Evolutionary conservation across 2,888 invertebrate species (phyloP).

Genomic region (Sinodicranocentrus sp.): DNA sequence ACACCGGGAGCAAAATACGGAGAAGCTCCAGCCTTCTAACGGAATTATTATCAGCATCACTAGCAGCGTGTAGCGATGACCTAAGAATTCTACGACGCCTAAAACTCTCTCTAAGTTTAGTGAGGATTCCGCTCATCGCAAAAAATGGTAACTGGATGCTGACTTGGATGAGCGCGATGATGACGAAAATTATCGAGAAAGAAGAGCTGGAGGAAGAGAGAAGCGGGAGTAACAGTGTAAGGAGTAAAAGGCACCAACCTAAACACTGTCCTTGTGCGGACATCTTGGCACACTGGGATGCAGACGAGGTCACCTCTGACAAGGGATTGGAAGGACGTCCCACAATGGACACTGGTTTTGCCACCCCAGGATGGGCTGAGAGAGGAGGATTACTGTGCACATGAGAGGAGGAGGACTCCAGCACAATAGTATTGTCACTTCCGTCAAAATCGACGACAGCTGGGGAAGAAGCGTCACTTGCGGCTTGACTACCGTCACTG

Average conservation of each 20-base stretch:
- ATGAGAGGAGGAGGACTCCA: constrained; percentile 59
- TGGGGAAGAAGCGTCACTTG: constrained; percentile 31
- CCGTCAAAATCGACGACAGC: constrained; percentile 74
- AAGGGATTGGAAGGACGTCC: constrained; percentile 38
- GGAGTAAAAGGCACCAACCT: constrained; percentile 77
- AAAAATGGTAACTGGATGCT: constrained; percentile 45
- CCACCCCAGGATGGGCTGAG: constrained; percentile 71
- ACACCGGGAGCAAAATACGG: constrained; percentile 39
- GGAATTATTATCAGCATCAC: not conserved
- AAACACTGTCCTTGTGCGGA: constrained; percentile 75
- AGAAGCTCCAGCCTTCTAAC: not conserved
- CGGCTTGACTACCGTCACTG: no score
- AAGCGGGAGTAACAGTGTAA: constrained; percentile 59
- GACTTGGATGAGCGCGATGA: constrained; percentile 39
- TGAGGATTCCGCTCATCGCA: not conserved
- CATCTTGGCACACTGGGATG: constrained; percentile 74
- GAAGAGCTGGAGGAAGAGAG: constrained; percentile 39
- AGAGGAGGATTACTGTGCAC: constrained; percentile 68
- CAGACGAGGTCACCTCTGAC: constrained; percentile 60
- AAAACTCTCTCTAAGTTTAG: not conserved
- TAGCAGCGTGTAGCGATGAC: not conserved
- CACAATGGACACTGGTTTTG: constrained; percentile 68
- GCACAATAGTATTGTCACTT: constrained; percentile 74
- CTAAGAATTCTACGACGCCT: not conserved
- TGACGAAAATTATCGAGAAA: constrained; percentile 10